phyloP scores from a whole-genome alignment of 2,888 invertebrate species.

The Hermodice carunculata region DNA sequence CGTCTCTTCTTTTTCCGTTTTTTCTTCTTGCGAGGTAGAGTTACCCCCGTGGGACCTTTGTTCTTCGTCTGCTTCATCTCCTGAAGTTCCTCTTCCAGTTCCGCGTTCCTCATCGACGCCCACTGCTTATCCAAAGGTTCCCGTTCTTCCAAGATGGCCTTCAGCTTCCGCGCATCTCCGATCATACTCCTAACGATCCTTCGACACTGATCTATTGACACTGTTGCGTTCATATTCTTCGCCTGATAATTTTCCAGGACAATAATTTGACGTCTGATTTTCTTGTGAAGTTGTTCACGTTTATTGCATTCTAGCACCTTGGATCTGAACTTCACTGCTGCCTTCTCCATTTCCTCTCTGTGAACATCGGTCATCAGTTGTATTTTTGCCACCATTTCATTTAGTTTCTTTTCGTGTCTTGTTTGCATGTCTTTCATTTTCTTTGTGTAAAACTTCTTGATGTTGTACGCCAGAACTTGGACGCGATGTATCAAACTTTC shows the following conservation, averaged over 20 bases:
- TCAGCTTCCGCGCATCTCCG: conserved; percentile 30
- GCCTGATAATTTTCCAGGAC: conserved; percentile 32
- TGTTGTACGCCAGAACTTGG: conserved; percentile 9
- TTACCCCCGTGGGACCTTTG: too few species aligned
- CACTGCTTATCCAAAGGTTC: neutral
- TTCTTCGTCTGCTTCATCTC: too few species aligned
- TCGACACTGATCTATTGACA: conserved; percentile 30
- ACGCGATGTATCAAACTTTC: conserved; percentile 8
- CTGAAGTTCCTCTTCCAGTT: too few species aligned
- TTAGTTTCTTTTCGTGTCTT: conserved; percentile 5
- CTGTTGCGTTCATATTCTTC: conserved; percentile 36
- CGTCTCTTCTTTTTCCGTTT: neutral
- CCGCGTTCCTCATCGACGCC: too few species aligned
- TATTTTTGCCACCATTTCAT: conserved; percentile 3
- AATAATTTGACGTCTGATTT: conserved; percentile 22
- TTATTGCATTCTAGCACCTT: conserved; percentile 29
- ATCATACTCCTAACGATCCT: conserved; percentile 35
- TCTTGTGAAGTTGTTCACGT: conserved; percentile 24
- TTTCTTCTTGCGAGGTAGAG: neutral
- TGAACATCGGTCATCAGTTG: conserved; percentile 3
- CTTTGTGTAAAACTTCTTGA: neutral
- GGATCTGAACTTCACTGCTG: neutral
- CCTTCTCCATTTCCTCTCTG: conserved; percentile 15
- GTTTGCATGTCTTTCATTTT: conserved; percentile 10
- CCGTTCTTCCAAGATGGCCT: conserved; percentile 27